Conservation (phyloP, 2,888 invertebrate species). For the Trichacis sp. region DNA sequence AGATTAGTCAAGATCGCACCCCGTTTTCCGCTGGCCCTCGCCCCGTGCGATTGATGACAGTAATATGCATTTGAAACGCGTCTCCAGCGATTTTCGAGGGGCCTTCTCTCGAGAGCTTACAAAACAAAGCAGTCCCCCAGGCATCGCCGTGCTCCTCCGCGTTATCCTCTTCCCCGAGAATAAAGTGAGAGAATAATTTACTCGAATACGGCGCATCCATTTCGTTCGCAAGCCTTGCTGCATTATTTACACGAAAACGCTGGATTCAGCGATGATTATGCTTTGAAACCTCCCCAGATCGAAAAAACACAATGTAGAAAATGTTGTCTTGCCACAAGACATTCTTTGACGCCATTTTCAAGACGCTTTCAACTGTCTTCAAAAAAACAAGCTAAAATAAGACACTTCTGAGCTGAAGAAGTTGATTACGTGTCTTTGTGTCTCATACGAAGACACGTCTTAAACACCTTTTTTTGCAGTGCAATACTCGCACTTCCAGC, state of each 20-base stretch:
- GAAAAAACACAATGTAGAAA: too few species aligned
- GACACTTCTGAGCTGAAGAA: too few species aligned
- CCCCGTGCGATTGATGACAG: slow-evolving; percentile 37
- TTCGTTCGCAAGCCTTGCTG: slow-evolving; percentile 11
- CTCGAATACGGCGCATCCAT: slow-evolving; percentile 12
- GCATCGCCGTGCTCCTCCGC: slow-evolving; percentile 13
- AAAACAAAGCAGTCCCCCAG: slow-evolving; percentile 26
- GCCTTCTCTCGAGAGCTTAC: slow-evolving; percentile 20
- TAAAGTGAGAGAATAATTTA: slow-evolving; percentile 16
- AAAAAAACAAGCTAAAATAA: too few species aligned
- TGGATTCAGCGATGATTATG: too few species aligned
- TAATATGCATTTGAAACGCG: slow-evolving; percentile 29
- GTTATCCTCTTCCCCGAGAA: slow-evolving; percentile 14
- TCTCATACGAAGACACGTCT: too few species aligned
- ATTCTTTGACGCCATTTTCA: too few species aligned
- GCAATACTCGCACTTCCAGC: too few species aligned
- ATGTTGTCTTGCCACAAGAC: too few species aligned
- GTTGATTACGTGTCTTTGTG: too few species aligned
- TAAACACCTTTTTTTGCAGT: too few species aligned
- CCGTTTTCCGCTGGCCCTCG: slow-evolving; percentile 24
- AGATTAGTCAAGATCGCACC: slow-evolving; percentile 40
- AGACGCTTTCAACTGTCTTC: too few species aligned
- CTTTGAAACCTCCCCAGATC: too few species aligned
- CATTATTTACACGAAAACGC: not conserved
- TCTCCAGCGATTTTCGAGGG: slow-evolving; percentile 26